Evolutionary conservation across 2,113 vertebrate genomes (phyloP).

Genomic region (Xiphias gladius): DNA sequence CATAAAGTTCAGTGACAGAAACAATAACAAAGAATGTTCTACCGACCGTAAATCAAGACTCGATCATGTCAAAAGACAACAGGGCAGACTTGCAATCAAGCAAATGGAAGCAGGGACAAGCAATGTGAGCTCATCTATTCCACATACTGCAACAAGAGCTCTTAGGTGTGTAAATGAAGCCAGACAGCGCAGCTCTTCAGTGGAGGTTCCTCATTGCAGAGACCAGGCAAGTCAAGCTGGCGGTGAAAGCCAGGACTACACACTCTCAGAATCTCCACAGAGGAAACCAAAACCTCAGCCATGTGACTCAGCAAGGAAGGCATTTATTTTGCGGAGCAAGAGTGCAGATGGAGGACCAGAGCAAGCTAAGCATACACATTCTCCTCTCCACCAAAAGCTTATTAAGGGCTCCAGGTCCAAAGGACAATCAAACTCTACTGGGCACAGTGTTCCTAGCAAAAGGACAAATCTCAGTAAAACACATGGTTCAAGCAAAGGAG

Average conservation of each 20-base stretch:
- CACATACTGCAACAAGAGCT: slow-evolving; percentile 85
- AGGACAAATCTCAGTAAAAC: slow-evolving; percentile 85
- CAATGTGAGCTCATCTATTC: slow-evolving; percentile 73
- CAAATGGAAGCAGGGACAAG: slow-evolving; percentile 43
- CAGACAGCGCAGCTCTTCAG: slow-evolving; percentile 76
- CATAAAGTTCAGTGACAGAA: slow-evolving; percentile 74
- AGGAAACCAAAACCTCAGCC: slow-evolving; percentile 78
- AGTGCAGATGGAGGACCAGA: slow-evolving; percentile 76
- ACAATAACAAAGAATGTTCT: slow-evolving; percentile 78
- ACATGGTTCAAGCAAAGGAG: slow-evolving; percentile 82
- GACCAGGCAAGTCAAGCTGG: slow-evolving; percentile 81
- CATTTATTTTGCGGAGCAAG: slow-evolving; percentile 69
- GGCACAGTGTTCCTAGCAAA: slow-evolving; percentile 73
- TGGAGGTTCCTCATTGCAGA: slow-evolving; percentile 81
- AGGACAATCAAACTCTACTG: slow-evolving; percentile 72
- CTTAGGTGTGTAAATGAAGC: slow-evolving; percentile 82
- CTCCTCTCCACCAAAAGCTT: slow-evolving; percentile 81
- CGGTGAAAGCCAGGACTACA: slow-evolving; percentile 61
- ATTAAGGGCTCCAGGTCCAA: slow-evolving; percentile 81
- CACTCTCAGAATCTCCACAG: slow-evolving; percentile 75
- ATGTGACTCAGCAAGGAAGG: slow-evolving; percentile 76
- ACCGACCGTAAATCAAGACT: slow-evolving; percentile 86
- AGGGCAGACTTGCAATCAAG: slow-evolving; percentile 76
- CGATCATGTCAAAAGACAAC: slow-evolving; percentile 85
- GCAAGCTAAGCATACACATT: slow-evolving; percentile 79